phyloP scores from a whole-genome alignment of 2,888 invertebrate genomes.

The Ferdinandea cuprea region DNA sequence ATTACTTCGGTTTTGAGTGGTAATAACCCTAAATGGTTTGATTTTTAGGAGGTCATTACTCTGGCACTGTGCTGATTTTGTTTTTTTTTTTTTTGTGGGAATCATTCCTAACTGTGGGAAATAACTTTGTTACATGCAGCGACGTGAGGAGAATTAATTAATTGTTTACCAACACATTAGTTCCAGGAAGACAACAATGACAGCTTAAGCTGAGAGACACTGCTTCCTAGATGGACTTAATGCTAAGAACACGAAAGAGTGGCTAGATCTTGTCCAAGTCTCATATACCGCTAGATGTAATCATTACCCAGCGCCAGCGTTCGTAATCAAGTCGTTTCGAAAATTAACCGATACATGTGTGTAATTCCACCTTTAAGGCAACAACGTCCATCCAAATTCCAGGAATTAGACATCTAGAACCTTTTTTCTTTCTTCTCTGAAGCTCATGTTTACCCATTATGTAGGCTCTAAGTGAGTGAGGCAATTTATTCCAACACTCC shows the following conservation, averaged over 20 bases:
- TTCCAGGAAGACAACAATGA: no score
- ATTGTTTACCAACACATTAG: no score
- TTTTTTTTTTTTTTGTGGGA: background rate
- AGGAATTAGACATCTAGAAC: constrained; percentile 13
- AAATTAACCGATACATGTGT: constrained; percentile 3
- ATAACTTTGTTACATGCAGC: no score
- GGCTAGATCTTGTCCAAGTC: background rate
- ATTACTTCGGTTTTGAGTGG: background rate
- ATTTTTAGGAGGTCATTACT: background rate
- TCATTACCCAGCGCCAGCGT: background rate
- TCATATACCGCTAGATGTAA: constrained; percentile 9
- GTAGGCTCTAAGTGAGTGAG: constrained; percentile 18
- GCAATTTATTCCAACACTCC: constrained; percentile 40
- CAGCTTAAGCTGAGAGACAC: no score
- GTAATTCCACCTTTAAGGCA: constrained; percentile 20
- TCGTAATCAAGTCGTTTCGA: constrained; percentile 17
- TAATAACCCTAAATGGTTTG: constrained; percentile 1
- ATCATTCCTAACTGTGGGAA: background rate
- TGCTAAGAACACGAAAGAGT: no score
- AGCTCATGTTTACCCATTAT: constrained; percentile 28
- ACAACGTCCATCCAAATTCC: constrained; percentile 26
- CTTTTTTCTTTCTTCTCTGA: background rate
- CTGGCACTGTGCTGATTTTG: background rate
- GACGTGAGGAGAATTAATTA: no score
- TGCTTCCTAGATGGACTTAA: no score